These are phyloP conservation scores for Chymomyza caudatula DNA, from an alignment of 2,888 invertebrate genomes.

Conservation along the genomic window DNA sequence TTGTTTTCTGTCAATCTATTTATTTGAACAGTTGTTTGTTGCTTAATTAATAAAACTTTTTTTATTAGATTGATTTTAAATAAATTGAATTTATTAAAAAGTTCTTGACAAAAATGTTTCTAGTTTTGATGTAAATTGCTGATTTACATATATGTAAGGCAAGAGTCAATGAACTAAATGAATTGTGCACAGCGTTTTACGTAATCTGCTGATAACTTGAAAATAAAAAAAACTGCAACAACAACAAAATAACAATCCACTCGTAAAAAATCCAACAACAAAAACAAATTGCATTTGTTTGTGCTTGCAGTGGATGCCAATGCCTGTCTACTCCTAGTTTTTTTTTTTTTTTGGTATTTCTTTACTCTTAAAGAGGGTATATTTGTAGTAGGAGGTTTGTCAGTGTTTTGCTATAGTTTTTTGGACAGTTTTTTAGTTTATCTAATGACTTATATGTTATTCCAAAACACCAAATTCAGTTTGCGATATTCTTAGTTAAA, in stretches of 20 bases:
- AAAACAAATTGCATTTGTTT: background rate
- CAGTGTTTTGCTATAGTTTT: too few species aligned
- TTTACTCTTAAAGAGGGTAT: background rate
- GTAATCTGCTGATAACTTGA: conserved; percentile 3
- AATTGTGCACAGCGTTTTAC: conserved; percentile 14
- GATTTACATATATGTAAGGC: background rate
- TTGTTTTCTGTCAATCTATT: background rate
- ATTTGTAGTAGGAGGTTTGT: background rate
- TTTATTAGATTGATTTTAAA: too few species aligned
- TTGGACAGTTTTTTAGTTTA: too few species aligned
- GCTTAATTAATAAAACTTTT: background rate
- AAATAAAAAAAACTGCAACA: background rate
- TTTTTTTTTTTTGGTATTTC: background rate
- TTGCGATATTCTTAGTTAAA: too few species aligned
- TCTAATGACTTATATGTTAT: too few species aligned
- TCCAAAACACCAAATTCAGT: too few species aligned
- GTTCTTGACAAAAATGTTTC: background rate
- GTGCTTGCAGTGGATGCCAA: background rate
- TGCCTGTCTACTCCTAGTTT: background rate
- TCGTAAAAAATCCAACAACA: background rate
- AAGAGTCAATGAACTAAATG: conserved; percentile 18
- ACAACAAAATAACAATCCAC: background rate
- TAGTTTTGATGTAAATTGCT: background rate
- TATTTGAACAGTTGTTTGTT: background rate
- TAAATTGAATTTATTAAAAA: background rate